phyloP scores from a whole-genome alignment of 1,140 invertebrate genomes.

The Neomicropteryx cornuta region DNA sequence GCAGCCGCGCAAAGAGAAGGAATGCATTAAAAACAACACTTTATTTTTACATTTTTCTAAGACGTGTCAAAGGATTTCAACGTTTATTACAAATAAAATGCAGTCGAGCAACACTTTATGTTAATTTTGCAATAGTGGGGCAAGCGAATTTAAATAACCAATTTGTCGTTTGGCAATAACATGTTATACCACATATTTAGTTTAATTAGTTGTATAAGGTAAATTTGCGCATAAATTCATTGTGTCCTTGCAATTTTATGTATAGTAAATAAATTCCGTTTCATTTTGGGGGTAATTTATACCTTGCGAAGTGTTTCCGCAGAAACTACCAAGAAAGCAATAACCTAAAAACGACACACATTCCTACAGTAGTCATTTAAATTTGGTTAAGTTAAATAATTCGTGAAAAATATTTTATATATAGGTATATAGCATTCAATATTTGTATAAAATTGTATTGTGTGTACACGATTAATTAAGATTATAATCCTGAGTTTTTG shows the following conservation, averaged over 20 bases:
- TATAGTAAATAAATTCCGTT: neutral
- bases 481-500: no score
- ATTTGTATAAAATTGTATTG: no score
- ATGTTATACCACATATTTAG: constrained; percentile 1
- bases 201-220: neutral
- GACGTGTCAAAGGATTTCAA: neutral
- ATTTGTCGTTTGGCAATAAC: constrained; percentile 1
- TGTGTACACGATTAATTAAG: no score
- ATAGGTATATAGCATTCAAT: no score
- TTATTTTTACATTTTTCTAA: neutral
- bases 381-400: no score
- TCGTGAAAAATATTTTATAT: no score
- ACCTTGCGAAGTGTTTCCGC: neutral
- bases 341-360: neutral
- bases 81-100: neutral
- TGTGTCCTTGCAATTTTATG: neutral
- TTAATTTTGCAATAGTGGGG: neutral
- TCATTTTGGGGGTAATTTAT: neutral
- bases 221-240: neutral
- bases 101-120: neutral
- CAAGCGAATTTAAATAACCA: neutral
- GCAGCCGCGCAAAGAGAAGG: no score
- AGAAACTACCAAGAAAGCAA: neutral
- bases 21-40: no score
- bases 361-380: no score